Percentiles rank a stretch among this genome's conserved stretches.
Conservation (phyloP, 2,113 vertebrate genomes). For the Oenanthe oenanthe region DNA sequence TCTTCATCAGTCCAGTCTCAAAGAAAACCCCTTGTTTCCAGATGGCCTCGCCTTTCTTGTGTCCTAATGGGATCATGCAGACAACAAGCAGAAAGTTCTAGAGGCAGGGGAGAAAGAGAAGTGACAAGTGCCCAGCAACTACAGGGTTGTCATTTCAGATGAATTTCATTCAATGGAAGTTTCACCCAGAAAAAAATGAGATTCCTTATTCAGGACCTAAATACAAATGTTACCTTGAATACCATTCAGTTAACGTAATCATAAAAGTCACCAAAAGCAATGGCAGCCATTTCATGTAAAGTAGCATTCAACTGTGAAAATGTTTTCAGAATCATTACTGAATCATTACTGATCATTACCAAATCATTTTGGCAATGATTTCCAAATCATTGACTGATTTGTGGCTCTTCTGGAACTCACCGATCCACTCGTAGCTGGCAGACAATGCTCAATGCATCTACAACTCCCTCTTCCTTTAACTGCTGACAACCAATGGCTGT, state of each 20-base stretch:
- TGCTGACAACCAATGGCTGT: constrained; percentile 91
- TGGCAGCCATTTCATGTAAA: neutral
- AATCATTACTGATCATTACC: neutral
- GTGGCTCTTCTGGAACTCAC: constrained; percentile 68
- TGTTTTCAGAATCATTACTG: neutral
- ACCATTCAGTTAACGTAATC: neutral
- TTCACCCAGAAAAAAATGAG: neutral
- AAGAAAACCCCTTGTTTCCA: neutral
- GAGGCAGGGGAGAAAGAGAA: neutral
- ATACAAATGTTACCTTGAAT: neutral
- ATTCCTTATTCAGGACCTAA: neutral
- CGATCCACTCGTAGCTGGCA: constrained; percentile 92
- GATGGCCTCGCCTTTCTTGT: neutral
- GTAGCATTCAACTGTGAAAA: neutral
- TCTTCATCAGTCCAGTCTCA: neutral
- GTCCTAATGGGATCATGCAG: neutral
- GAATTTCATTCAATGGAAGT: neutral
- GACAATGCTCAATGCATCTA: constrained; percentile 89
- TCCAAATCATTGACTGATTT: neutral
- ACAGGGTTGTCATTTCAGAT: neutral
- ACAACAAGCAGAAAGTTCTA: neutral
- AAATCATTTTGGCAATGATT: neutral
- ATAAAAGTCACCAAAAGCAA: neutral
- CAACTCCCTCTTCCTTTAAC: constrained; percentile 86
- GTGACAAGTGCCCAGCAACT: neutral